These are phyloP conservation scores for Gortyna flavago DNA, from an alignment of 2,888 invertebrate species.

Conservation along the genomic window DNA sequence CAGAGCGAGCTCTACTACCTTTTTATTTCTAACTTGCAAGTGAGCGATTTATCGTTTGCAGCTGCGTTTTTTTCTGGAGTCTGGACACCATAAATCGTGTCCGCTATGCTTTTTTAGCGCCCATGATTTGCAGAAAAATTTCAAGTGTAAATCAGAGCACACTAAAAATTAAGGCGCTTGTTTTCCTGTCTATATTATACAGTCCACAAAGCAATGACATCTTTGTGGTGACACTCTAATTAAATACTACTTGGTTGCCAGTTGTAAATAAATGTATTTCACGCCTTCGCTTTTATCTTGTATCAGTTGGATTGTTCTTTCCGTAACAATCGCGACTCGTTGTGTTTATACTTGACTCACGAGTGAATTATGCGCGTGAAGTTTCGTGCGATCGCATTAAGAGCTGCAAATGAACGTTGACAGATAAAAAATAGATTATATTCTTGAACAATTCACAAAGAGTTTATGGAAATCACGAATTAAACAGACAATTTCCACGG, in stretches of 20 bases:
- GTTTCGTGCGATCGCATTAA: conserved; percentile 64
- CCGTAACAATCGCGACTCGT: conserved; percentile 81
- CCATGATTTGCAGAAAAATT: conserved; percentile 65
- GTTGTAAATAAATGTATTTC: conserved; percentile 85
- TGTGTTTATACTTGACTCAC: conserved; percentile 79
- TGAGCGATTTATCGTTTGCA: conserved; percentile 81
- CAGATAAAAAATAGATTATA: conserved; percentile 44
- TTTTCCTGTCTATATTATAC: conserved; percentile 19
- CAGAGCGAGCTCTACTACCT: conserved; percentile 70
- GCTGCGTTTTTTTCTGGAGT: conserved; percentile 75
- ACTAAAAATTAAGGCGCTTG: conserved; percentile 18
- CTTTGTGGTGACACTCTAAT: conserved; percentile 81
- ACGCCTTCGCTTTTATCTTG: conserved; percentile 84
- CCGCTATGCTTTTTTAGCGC: conserved; percentile 69
- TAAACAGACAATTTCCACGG: background rate
- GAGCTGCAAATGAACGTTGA: conserved; percentile 53
- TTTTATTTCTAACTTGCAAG: conserved; percentile 74
- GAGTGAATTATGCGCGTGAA: conserved; percentile 75
- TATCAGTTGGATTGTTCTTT: conserved; percentile 85
- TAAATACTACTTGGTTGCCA: conserved; percentile 82
- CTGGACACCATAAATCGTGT: conserved; percentile 74
- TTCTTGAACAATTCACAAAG: conserved; percentile 25
- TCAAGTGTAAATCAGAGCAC: conserved; percentile 56
- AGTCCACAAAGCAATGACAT: conserved; percentile 47
- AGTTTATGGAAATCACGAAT: background rate